These are phyloP conservation scores for Drosophila testacea DNA, from an alignment of 2,888 invertebrate species.

Conservation along the genomic window DNA sequence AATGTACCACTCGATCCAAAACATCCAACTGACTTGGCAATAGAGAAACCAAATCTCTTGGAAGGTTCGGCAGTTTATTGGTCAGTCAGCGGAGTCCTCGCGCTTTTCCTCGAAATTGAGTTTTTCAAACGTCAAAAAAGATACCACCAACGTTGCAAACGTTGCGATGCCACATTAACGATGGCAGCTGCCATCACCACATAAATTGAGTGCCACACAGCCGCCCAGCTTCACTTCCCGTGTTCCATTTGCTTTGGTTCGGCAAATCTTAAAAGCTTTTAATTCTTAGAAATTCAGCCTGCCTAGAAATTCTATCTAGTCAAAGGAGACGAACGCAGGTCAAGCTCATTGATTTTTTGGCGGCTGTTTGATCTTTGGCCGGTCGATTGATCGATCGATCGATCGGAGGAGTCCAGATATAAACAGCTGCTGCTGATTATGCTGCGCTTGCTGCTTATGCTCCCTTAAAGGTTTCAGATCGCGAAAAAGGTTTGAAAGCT, in stretches of 20 bases:
- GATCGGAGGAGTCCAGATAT: constrained; percentile 23
- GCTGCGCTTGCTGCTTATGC: constrained; percentile 25
- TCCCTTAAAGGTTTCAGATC: constrained; percentile 67
- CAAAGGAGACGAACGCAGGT: constrained; percentile 39
- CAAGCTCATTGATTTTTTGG: constrained; percentile 74
- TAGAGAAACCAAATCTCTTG: constrained; percentile 20
- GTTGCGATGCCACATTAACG: constrained; percentile 24
- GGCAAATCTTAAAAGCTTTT: constrained; percentile 73
- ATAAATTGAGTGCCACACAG: constrained; percentile 51
- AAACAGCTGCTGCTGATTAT: constrained; percentile 51
- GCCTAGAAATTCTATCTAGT: constrained; percentile 81
- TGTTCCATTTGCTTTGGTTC: constrained; percentile 49
- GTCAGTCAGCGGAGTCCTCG: constrained; percentile 52
- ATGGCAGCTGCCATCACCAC: constrained; percentile 61
- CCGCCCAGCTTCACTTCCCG: constrained; percentile 65
- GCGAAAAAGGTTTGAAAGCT: constrained; percentile 79
- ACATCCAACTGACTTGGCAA: neutral
- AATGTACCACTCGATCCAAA: neutral
- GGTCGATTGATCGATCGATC: constrained; percentile 58
- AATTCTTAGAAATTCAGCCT: constrained; percentile 73
- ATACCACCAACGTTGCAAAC: constrained; percentile 67
- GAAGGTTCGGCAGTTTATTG: constrained; percentile 15
- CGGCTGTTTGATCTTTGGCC: constrained; percentile 76
- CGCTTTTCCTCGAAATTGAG: constrained; percentile 68
- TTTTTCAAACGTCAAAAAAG: constrained; percentile 37